A percentile compares a stretch with the other conserved stretches of the same genome.
Evolutionary conservation across 2,797 vertebrate genomes (phyloP).

Genomic region (Anomalospiza imberbis): DNA sequence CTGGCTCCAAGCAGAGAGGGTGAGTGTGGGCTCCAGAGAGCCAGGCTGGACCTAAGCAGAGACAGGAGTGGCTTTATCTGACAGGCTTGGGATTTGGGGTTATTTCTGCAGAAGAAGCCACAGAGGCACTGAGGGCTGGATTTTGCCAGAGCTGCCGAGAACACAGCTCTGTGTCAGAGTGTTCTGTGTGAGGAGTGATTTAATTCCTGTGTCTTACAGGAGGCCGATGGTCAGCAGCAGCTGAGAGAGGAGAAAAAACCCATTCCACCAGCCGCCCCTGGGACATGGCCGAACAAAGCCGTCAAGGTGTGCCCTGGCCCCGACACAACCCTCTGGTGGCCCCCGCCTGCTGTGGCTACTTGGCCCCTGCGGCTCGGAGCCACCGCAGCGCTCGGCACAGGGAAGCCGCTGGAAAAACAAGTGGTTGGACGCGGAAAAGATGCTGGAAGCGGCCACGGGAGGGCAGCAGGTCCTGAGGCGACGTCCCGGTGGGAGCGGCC

Average conservation of each 20-base stretch:
- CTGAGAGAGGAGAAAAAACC: background rate
- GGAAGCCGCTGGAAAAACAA: background rate
- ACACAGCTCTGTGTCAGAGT: background rate
- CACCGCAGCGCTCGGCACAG: fast-evolving
- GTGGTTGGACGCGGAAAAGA: fast-evolving
- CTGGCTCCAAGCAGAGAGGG: background rate
- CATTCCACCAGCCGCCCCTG: background rate
- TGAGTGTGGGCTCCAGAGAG: background rate
- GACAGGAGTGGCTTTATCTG: background rate
- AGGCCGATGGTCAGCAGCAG: background rate
- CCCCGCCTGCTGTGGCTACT: fast-evolving
- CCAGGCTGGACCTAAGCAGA: background rate
- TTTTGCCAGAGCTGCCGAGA: background rate
- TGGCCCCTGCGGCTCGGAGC: background rate
- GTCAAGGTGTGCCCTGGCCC: background rate
- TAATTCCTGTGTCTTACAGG: background rate
- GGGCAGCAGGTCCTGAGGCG: background rate
- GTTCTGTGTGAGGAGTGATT: background rate
- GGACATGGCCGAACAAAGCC: background rate
- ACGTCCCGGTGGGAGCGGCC: background rate
- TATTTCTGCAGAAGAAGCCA: background rate
- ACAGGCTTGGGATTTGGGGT: background rate
- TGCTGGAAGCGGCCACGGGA: background rate
- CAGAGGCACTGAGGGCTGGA: background rate
- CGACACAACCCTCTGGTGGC: background rate